A percentile compares a stretch with the other conserved stretches of the same genome.
Evolutionary conservation across 1,140 invertebrate species (phyloP).

Genomic region (Conopomorpha cramerella): DNA sequence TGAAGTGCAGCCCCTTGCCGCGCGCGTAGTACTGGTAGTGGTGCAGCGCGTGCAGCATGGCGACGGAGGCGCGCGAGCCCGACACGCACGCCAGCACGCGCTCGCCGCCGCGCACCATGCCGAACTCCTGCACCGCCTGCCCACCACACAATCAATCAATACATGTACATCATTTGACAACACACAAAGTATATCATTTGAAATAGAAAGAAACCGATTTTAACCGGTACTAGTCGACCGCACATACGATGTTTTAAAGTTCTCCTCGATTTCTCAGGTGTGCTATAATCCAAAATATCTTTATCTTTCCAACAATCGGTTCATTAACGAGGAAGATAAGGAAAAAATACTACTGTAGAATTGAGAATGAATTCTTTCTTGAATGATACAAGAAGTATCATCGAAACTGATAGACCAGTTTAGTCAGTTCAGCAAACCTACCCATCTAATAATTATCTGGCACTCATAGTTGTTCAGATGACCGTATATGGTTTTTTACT

Average conservation of each 20-base stretch:
- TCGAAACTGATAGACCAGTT: no score
- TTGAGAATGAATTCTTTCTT: neutral
- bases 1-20: conserved; percentile 78
- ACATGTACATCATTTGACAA: no score
- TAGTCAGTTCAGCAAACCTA: no score
- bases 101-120: conserved; percentile 86
- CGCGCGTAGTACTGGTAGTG: conserved; percentile 82
- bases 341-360: no score
- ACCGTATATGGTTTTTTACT: neutral
- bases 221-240: neutral
- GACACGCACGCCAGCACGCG: conserved; percentile 84
- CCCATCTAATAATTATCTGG: no score
- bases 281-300: no score
- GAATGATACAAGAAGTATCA: neutral
- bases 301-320: no score
- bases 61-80: conserved; percentile 80
- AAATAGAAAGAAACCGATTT: neutral
- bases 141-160: no score
- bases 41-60: conserved; percentile 80
- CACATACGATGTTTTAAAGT: neutral
- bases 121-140: conserved; percentile 79
- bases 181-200: no score
- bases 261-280: no score
- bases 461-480: neutral
- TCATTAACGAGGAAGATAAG: no score